Evolutionary conservation across 1,140 invertebrate species (phyloP), one percentile per base, ranked within the genome.

Genomic region (Maniola jurtina): DNA sequence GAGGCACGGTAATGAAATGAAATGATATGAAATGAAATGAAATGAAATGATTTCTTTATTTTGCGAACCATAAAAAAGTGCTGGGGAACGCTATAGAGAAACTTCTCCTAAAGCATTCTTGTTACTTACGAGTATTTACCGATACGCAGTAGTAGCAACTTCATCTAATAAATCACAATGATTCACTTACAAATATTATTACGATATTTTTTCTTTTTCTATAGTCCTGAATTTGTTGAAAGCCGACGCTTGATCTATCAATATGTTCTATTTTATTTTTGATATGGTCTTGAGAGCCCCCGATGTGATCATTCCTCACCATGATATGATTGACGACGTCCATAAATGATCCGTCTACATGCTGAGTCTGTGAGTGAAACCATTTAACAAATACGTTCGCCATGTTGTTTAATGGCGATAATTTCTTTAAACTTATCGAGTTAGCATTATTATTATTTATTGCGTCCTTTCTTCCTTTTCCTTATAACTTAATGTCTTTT

Each of bases 321-420:
- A n/a, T 48, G 48, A 40, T 67, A 79, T 86, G 83, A 86, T 85
- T 79, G 81, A 86, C 80, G 78, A 80, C 65, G 59, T 68, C 74
- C 70, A 71, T 61, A 74, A 61, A 58, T 63, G 72, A 81, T 77
- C 73, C 56, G 62, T 74, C 66, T 71, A 56, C 80, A 77, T 71
- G 81, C 76, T 84, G 80, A 40, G 78, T 70, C 66, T 65, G 66
- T 64, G 66, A 68, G 68, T 59, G 65, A 63, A 71, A 79, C 68
- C 75, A 80, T 81, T 80, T 75, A 81, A 82, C 81, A 81, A 79
- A 83, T 79, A 83, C 68, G 71, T 71, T 45, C 69, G 65, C 61
- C 62, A 57, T 62, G 63, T 52, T 62, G 70, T 72, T 76, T 83
- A 80, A 85, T 79, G 69, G 81, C 76, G 79, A 84, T 85, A 86